phyloP scores from a whole-genome alignment of 2,113 vertebrate species.

The Ageneiosus marmoratus region DNA sequence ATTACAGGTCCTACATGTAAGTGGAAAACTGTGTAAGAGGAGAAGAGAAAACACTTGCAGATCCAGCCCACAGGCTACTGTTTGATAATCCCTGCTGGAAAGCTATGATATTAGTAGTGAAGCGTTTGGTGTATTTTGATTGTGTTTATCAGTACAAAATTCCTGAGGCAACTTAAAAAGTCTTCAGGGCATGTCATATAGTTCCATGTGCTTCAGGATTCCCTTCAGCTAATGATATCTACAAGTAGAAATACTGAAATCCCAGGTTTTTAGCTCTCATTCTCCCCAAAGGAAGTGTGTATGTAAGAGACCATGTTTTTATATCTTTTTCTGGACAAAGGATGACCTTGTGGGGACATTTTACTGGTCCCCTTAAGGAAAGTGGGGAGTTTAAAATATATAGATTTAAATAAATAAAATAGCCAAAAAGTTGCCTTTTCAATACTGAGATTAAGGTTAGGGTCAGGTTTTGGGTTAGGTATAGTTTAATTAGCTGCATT shows the following conservation, averaged over 20 bases:
- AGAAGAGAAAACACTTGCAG: neutral
- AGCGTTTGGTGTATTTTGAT: slow-evolving; percentile 11
- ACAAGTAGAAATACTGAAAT: neutral
- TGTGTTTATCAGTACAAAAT: slow-evolving; percentile 18
- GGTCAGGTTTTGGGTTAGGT: too few species aligned
- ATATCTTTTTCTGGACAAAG: too few species aligned
- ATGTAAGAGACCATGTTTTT: neutral
- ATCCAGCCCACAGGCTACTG: neutral
- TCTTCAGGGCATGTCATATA: slow-evolving; percentile 27
- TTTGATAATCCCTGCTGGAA: neutral
- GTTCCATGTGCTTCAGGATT: slow-evolving; percentile 1
- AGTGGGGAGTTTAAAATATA: too few species aligned
- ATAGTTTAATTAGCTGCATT: too few species aligned
- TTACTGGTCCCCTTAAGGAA: too few species aligned
- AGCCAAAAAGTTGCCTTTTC: too few species aligned
- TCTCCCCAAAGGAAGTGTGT: neutral
- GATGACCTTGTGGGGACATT: too few species aligned
- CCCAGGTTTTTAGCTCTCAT: neutral
- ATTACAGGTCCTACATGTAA: neutral
- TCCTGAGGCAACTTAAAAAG: slow-evolving; percentile 9
- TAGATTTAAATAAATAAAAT: too few species aligned
- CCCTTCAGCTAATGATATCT: slow-evolving; percentile 10
- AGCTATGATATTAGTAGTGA: slow-evolving; percentile 13
- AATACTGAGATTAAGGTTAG: too few species aligned
- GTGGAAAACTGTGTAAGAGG: neutral